Base-by-base conservation (phyloP, 92 coral and sea anemone genomes). In the Epizoanthus stellaris region DNA sequence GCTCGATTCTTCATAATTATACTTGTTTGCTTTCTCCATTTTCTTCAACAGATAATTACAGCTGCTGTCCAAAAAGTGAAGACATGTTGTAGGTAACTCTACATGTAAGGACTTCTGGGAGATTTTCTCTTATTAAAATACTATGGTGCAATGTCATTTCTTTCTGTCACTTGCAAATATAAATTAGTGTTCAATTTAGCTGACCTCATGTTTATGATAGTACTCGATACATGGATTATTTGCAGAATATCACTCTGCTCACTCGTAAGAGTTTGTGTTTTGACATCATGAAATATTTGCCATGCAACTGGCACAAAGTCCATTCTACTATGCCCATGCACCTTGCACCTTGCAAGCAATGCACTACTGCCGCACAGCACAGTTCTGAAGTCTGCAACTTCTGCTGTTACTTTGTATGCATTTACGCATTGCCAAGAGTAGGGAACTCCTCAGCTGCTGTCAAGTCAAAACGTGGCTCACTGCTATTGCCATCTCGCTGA, bases 381-480 rank as follows among this genome's bases (percentile, higher is more conserved):
- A 39, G 58, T 21, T 63, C 72, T 11, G 72, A 79, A 62, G 72
- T 20, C 38, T 19, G 14, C 16, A 52, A 21, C 43, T 62, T 63
- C 70, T 45, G 38, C 57, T 39, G 23, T 56, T 54, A 45, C 17
- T 52, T 30, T 52, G 85, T 80, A 14, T 40, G 23, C 6, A 68
- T 77, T 76, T 85, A 96, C 4, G 67, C 39, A 42, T 79, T 79
- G 6, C 94, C 92, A 84, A 96, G 89, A 52, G 99, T 90, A 9
- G 99, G 99, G 83, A 96, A 96, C 65, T 94, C 98, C 23, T 94
- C 98, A n/a, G 84, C 84, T 9, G 83, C 83, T 20, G 72, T 79
- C 71, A 79, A 79, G 73, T 92, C 93, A 75, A 96, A 93, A 71
- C 85, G 93, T 67, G 95, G 94, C 82, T 92, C 91, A 45, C 84